phyloP scores from a whole-genome alignment of 2,888 invertebrate species.

The Drosophila limbata region DNA sequence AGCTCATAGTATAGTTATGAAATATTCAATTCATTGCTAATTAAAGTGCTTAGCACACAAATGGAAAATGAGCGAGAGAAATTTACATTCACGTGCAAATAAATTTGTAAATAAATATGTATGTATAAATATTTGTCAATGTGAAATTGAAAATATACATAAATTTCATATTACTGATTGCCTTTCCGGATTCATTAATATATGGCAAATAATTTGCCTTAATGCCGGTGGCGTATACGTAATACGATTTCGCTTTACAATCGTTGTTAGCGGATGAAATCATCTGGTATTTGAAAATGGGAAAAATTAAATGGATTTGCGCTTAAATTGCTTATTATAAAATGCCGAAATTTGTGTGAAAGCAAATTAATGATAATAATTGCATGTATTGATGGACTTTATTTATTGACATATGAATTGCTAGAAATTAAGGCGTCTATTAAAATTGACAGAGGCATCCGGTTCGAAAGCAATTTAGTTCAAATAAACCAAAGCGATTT shows the following conservation, averaged over 20 bases:
- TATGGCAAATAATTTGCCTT: slow-evolving; percentile 9
- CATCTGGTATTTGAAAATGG: slow-evolving; percentile 3
- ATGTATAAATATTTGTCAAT: slow-evolving; percentile 5
- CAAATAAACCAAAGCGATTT: neutral
- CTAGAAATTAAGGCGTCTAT: neutral
- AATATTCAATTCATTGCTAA: slow-evolving; percentile 11
- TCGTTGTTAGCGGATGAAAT: slow-evolving; percentile 9
- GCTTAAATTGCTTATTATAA: slow-evolving; percentile 23
- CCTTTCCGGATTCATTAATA: neutral
- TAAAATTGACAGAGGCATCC: neutral
- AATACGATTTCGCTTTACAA: slow-evolving; percentile 29
- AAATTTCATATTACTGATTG: slow-evolving; percentile 2
- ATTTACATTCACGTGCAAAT: slow-evolving; percentile 1
- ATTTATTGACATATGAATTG: neutral
- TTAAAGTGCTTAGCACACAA: slow-evolving; percentile 11
- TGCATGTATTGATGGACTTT: slow-evolving; percentile 1
- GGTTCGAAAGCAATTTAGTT: neutral
- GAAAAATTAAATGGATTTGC: slow-evolving; percentile 38
- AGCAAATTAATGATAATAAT: slow-evolving; percentile 17
- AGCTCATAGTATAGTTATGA: neutral
- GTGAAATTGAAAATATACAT: slow-evolving; percentile 9
- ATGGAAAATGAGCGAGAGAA: slow-evolving; percentile 8
- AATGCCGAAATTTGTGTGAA: slow-evolving; percentile 4
- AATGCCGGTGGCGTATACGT: slow-evolving; percentile 47
- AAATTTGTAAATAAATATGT: neutral